Base-by-base conservation (phyloP, 2,797 vertebrate genomes). In the Lateolabrax maculatus region DNA sequence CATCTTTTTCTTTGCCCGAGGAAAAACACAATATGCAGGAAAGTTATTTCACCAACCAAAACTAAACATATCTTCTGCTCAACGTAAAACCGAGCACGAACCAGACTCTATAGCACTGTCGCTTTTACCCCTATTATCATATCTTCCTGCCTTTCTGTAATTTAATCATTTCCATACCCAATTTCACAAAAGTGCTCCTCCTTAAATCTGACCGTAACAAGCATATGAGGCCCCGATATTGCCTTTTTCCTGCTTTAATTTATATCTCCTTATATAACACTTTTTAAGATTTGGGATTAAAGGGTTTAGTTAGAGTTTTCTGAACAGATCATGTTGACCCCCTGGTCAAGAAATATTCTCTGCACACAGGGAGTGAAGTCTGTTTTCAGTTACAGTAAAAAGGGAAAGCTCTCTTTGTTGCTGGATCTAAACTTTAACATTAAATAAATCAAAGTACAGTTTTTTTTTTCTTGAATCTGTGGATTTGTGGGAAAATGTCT, bases 401-500 rank as follows among this genome's bases (percentile, higher is more conserved):
- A 74, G 9, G 29, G 34, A 75, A 49, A 79, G n/a, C 34, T 56
- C 44, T 55, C 58, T 52, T n/a, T 25, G 67, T 46, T 6, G 27
- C 18, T 57, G 53, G 27, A 23, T 56, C 29, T 65, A 46, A 56
- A 51, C 25, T 57, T 74, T 63, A 66, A 48, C 58, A 55, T 41
- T 31, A 9, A 58, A 55, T 64, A 71, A 39, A 74, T 75, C 71
- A 66, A 64, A 64, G 51, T 31, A 31, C 44, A 61, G 58, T 84
- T n/a, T n/a, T n/a, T n/a, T 75, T 74, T 25, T 74, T 75, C 41
- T 69, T 57, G 58, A 74, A 57, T 77, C 72, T 43, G 70, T 75
- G 78, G 39, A 76, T 77, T 62, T 79, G 68, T 87, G 85, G 84
- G 83, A 84, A 84, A 75, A 68, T 48, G 81, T 83, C 72, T 58